Base-by-base conservation (phyloP, 2,888 invertebrate genomes). In the Cynaeus angustus region DNA sequence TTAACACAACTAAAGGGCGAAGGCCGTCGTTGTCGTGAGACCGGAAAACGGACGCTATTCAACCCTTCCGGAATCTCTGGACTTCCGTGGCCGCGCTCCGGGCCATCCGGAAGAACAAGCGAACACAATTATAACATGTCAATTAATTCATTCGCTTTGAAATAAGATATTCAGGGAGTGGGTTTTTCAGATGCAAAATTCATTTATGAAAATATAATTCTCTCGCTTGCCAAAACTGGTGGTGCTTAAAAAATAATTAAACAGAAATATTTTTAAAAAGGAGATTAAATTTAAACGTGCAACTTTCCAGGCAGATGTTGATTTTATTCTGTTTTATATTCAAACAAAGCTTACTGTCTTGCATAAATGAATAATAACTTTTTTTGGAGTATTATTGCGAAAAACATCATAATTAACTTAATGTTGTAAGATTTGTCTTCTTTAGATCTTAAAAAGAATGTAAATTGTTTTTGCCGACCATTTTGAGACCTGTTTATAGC, bases 1-100 rank as follows among this genome's bases (percentile, higher is more conserved):
- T 74, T 74, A 74, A 72, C 65, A 65, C 71, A 50, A 52, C 70
- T 59, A 56, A 50, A 69, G 66, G 59, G 64, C 33, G 65, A 69
- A 66, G 58, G 66, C 38, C 59, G 33, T 33, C 33, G 64, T 30
- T 30, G 64, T 64, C 43, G 64, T 64, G 53, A 62, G 62, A 16
- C 46, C 56, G 68, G 62, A 58, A 69, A 69, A 64, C 43, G 50
- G 56, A 38, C 56, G 48, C 56, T 13, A 66, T 56, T 66, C 66
- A 38, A 56, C 48, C 66, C 56, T 56, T 66, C 66, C 66, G 66
- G 66, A 56, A 66, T 66, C 56, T 66, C 45, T 53, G 64, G 64
- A 64, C 64, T 64, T 64, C 64, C 64, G 65, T 16, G 66, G 48
- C 66, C 56, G 55, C 46, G 56, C 66, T 66, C 50, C 56, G 48